Base-by-base conservation (phyloP, 2,113 vertebrate genomes). In the Puntigrus tetrazona region DNA sequence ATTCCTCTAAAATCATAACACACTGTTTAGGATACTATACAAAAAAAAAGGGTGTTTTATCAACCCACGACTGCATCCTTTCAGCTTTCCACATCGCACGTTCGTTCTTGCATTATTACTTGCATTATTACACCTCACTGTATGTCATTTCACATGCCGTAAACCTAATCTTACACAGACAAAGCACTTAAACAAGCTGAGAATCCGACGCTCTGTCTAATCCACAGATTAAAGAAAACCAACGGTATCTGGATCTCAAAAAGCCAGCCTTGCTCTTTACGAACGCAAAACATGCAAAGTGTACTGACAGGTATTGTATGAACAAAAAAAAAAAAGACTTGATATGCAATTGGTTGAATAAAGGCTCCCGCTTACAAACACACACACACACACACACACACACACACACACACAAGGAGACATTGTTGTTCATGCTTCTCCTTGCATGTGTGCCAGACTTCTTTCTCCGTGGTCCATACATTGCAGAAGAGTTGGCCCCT, bases 401-500 rank as follows among this genome's bases (percentile, higher is more conserved):
- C 61, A 65, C 63, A 67, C 63, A 67, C 36, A 73, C 84, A 84
- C 52, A 87, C 78, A 90, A 78, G 88, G 92, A 90, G 93, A 96
- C 90, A 93, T 91, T 93, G 92, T 94, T 92, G 96, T 96, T 94
- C 95, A 96, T 95, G 94, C 96, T 94, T 94, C 94, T 93, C 73
- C 65, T 92, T 89, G 91, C 91, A 78, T 80, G 79, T 88, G 91
- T 55, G 25, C 72, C 83, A 88, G 75, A 72, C 89, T 88, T 85
- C 90, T 86, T 86, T 84, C 92, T 94, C 92, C 92, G 91, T 94
- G 94, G 90, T 95, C 93, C 91, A 93, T 94, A 92, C 94, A 92
- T 81, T 93, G 91, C 91, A 89, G 92, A 91, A 94, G 91, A 90
- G 91, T 87, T 91, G 92, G 92, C 91, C 81, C 63, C 90, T 82